Percentiles rank a stretch among this genome's conserved stretches.
These are phyloP conservation scores for Mugil cephalus DNA, from an alignment of 2,113 vertebrate genomes.

Conservation along the genomic window DNA sequence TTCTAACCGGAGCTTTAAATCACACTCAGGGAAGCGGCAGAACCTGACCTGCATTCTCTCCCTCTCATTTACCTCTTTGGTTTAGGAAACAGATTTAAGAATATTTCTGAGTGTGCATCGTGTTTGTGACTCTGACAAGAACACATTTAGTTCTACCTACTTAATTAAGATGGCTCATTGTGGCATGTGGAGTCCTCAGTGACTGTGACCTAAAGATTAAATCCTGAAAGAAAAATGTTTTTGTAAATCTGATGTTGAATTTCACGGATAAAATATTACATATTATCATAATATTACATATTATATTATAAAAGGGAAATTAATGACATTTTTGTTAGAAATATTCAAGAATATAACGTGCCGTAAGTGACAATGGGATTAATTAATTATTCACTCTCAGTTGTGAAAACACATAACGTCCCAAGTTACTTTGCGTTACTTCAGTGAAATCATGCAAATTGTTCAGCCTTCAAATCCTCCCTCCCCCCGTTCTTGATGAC, in stretches of 20 bases:
- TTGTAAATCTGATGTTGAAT: constrained; percentile 32
- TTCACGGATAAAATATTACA: too few relatives aligned
- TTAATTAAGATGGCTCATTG: too few relatives aligned
- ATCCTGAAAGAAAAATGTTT: constrained; percentile 6
- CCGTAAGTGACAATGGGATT: too few relatives aligned
- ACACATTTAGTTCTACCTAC: too few relatives aligned
- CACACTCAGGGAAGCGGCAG: constrained; percentile 20
- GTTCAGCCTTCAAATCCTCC: neutral
- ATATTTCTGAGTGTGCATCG: neutral
- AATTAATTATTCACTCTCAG: neutral
- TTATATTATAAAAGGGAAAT: too few relatives aligned
- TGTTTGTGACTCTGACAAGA: neutral
- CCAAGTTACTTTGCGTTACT: neutral
- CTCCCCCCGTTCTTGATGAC: constrained; percentile 48
- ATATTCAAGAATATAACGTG: neutral
- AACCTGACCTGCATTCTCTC: neutral
- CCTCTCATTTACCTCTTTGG: neutral
- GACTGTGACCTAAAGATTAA: constrained; percentile 8
- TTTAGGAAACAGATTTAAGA: neutral
- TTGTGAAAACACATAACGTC: neutral
- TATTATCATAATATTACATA: too few relatives aligned
- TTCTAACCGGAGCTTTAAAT: constrained; percentile 56
- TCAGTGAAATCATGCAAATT: constrained; percentile 28
- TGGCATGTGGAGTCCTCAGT: too few relatives aligned
- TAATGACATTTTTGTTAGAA: neutral